Evolutionary conservation across 2,888 invertebrate genomes (phyloP).

Genomic region (Brachynemurus nebulosus): DNA sequence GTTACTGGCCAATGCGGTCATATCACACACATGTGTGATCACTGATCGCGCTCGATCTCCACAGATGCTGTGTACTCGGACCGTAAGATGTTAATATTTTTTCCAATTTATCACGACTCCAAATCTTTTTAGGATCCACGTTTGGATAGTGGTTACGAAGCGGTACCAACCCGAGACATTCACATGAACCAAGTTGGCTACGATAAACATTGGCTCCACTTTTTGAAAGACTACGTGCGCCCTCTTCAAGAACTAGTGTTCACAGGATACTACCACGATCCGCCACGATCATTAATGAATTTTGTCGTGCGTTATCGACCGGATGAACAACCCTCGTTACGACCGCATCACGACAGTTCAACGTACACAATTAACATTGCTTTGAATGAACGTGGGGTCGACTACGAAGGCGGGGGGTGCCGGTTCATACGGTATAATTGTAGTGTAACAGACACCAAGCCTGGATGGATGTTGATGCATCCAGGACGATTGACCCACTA

Average conservation of each 20-base stretch:
- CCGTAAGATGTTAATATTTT: no score
- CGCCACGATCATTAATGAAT: constrained; percentile 89
- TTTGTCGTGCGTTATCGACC: constrained; percentile 96
- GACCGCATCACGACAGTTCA: constrained; percentile 96
- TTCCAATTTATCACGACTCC: constrained; percentile 13
- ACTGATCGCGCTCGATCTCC: no score
- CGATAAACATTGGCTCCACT: constrained; percentile 73
- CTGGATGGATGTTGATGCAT: constrained; percentile 89
- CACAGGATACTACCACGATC: constrained; percentile 74
- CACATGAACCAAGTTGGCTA: constrained; percentile 92
- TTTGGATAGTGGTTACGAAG: constrained; percentile 88
- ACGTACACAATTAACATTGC: constrained; percentile 97
- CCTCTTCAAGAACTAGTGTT: constrained; percentile 87
- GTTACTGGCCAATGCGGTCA: no score
- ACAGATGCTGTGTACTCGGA: no score
- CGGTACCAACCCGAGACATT: constrained; percentile 95
- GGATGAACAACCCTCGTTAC: constrained; percentile 84
- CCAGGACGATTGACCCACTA: constrained; percentile 94
- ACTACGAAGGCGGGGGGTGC: constrained; percentile 87
- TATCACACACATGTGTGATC: no score
- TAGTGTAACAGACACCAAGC: constrained; percentile 70
- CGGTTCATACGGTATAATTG: constrained; percentile 93
- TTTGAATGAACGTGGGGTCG: constrained; percentile 71
- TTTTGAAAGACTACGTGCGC: constrained; percentile 74
- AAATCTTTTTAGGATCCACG: constrained; percentile 59